These are phyloP conservation scores for Formica exsecta DNA, from an alignment of 1,140 invertebrate genomes.

Conservation along the genomic window DNA sequence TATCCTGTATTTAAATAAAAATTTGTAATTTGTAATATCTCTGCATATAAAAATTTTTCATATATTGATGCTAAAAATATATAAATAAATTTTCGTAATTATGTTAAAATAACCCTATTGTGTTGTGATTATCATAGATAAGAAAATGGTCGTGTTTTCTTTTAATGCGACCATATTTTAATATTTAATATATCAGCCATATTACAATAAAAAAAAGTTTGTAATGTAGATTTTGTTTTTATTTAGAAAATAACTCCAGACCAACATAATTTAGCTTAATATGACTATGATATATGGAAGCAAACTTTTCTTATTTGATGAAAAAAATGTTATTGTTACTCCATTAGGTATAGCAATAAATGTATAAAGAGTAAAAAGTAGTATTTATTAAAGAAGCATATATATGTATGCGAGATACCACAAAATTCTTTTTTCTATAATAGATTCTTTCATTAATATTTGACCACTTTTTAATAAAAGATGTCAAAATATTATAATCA, in stretches of 20 bases:
- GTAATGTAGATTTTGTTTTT: not conserved
- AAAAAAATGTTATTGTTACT: conserved; percentile 58
- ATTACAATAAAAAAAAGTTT: conserved; percentile 39
- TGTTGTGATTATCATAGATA: conserved; percentile 37
- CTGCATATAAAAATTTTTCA: conserved; percentile 48
- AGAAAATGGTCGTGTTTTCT: conserved; percentile 33
- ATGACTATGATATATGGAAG: conserved; percentile 18
- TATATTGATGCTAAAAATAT: conserved; percentile 4
- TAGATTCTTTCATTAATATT: not conserved
- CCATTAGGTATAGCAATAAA: conserved; percentile 67
- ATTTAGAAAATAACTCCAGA: conserved; percentile 27
- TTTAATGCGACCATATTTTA: conserved; percentile 35
- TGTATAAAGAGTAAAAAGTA: conserved; percentile 45
- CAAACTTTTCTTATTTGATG: conserved; percentile 61
- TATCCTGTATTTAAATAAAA: conserved; percentile 51
- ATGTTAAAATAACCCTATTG: conserved; percentile 42
- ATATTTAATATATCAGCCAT: conserved; percentile 8
- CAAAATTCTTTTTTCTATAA: conserved; percentile 18
- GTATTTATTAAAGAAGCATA: conserved; percentile 31
- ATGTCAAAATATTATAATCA: not conserved
- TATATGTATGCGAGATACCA: not conserved
- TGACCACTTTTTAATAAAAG: not conserved
- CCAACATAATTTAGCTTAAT: conserved; percentile 55
- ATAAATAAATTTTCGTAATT: conserved; percentile 59
- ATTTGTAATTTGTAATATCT: conserved; percentile 53